Base-by-base conservation (phyloP, 1,140 invertebrate genomes). In the Apis dorsata region DNA sequence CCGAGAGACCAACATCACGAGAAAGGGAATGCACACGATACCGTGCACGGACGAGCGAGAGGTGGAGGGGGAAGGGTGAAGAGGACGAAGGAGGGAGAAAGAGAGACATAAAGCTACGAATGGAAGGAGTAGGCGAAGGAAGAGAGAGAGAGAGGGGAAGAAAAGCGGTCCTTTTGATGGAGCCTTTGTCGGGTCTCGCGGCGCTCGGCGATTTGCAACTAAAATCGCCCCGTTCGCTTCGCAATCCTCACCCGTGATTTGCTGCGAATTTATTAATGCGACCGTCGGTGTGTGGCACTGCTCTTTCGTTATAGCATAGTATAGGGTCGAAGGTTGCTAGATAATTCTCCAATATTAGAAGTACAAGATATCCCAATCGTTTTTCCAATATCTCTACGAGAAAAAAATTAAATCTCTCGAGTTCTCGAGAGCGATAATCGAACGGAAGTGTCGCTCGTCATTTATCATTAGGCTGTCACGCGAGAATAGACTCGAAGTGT, bases 181-280 rank as follows among this genome's bases (percentile, higher is more conserved):
- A 85, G 90, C 92, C 93, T 94, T 94, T 94, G 93, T 94, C 93
- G 93, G 93, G 91, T 93, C 93, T 93, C 91, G 92, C 93, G 93
- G 93, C 93, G 90, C 92, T 93, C 91, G 90, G 92, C 92, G 93
- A 94, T 94, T 93, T 93, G 93, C 93, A 94, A 93, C 93, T 94
- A 93, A 94, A 94, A 94, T 93, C 93, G 91, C 91, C 90, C 91
- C 87, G 85, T 81, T 87, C 87, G 81, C 88, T 72, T 71, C 70
- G 75, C 83, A 80, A 65, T 79, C 76, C 74, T 81, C 83, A 87
- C 81, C 75, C 84, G 89, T 93, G 93, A 93, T 93, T 93, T 92
- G 90, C 93, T 91, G 92, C 90, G 86, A 93, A 93, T 93, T 93
- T 93, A 94, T 93, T 93, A 93, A 91, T 93, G 92, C 92, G 88